phyloP scores from a whole-genome alignment of 2,797 vertebrate species.

The Carcharodon carcharias region DNA sequence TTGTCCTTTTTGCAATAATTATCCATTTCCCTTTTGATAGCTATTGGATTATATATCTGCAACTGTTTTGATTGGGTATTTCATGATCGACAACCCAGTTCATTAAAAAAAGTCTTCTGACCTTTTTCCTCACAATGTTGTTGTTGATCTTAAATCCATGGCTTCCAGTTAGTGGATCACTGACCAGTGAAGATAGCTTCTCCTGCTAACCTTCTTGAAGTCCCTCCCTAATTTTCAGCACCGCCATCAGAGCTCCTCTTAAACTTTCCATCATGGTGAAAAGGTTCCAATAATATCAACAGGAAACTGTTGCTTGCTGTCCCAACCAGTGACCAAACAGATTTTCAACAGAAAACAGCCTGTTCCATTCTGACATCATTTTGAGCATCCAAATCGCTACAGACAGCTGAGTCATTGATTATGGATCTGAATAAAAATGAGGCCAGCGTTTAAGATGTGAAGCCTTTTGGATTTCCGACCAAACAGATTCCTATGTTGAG shows the following conservation, averaged over 20 bases:
- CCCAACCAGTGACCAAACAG: not conserved
- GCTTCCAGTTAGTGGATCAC: not conserved
- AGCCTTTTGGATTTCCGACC: not conserved
- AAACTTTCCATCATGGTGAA: not conserved
- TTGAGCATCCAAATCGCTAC: not conserved
- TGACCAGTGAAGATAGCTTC: not conserved
- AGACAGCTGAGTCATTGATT: not conserved
- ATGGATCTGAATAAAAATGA: not conserved
- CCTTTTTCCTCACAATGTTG: not conserved
- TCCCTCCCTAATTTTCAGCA: not conserved
- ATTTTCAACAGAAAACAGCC: not conserved
- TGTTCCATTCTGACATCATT: too few relatives aligned
- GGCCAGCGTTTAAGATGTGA: not conserved
- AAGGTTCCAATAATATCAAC: not conserved
- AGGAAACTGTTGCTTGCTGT: not conserved
- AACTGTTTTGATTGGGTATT: not conserved
- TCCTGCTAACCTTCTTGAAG: not conserved
- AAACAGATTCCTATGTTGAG: not conserved
- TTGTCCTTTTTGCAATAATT: not conserved
- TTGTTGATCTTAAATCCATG: not conserved
- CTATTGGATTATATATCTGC: not conserved
- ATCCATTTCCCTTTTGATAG: not conserved
- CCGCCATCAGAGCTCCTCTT: not conserved
- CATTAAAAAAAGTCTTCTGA: not conserved
- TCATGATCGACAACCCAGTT: not conserved